These are phyloP conservation scores for Catharus fuscescens DNA, from an alignment of 2,113 vertebrate genomes.

Conservation along the genomic window DNA sequence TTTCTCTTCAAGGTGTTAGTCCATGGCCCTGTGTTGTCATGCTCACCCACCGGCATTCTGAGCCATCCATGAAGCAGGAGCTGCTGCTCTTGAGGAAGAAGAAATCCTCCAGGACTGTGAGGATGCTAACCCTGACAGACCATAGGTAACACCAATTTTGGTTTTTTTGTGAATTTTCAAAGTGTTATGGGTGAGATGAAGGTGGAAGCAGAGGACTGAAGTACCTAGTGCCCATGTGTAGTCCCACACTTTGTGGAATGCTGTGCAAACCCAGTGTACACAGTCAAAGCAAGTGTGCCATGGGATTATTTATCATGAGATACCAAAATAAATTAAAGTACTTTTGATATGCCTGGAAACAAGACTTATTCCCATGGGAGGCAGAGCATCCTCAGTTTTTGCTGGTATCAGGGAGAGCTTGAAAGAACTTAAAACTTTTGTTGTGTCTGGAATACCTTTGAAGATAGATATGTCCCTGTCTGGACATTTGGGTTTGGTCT, in stretches of 20 bases:
- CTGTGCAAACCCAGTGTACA: rapidly evolving
- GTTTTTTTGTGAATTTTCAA: background rate
- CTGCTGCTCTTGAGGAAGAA: background rate
- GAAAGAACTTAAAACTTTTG: background rate
- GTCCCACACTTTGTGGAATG: rapidly evolving
- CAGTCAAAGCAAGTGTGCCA: background rate
- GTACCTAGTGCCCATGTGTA: background rate
- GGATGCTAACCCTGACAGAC: background rate
- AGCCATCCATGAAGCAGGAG: background rate
- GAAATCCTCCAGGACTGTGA: background rate
- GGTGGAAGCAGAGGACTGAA: background rate
- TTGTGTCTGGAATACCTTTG: rapidly evolving
- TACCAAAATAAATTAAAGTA: background rate
- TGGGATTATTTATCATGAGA: background rate
- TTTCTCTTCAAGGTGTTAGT: background rate
- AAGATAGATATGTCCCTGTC: background rate
- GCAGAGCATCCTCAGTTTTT: background rate
- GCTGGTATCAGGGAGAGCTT: background rate
- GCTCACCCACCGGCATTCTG: too few relatives aligned
- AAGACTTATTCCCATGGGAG: background rate
- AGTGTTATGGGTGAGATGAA: background rate
- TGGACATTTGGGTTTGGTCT: background rate
- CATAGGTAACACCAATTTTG: background rate
- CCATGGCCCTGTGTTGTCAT: background rate
- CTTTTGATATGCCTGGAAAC: background rate